phyloP scores from a whole-genome alignment of 2,888 invertebrate genomes.

The Cetonia aurata region DNA sequence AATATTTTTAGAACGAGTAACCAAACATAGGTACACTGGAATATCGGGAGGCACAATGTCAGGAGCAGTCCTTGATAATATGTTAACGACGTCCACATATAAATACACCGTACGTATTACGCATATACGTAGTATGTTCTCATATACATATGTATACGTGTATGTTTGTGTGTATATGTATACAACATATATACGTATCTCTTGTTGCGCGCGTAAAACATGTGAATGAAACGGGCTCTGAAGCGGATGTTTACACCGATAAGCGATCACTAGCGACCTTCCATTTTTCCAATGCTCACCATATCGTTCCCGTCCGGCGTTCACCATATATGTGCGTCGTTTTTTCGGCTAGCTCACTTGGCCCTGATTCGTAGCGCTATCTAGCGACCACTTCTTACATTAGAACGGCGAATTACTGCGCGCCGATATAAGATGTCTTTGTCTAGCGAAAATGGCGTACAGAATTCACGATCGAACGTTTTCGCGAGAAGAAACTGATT shows the following conservation, averaged over 20 bases:
- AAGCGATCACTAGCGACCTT: conserved; percentile 40
- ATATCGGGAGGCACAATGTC: conserved; percentile 20
- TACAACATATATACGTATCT: conserved; percentile 29
- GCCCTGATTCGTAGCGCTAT: conserved; percentile 39
- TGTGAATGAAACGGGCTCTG: conserved; percentile 39
- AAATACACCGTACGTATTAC: conserved; percentile 20
- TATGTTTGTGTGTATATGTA: conserved; percentile 15
- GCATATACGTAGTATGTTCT: conserved; percentile 17
- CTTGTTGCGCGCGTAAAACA: conserved; percentile 35
- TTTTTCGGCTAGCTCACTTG: conserved; percentile 11
- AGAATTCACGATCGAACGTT: conserved; percentile 2
- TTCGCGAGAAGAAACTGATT: conserved; percentile 8
- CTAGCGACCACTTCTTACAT: conserved; percentile 24
- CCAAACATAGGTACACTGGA: not conserved
- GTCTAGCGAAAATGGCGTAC: conserved; percentile 34
- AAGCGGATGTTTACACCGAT: conserved; percentile 42
- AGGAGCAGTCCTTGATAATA: conserved; percentile 38
- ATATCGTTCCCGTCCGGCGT: conserved; percentile 1
- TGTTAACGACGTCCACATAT: conserved; percentile 35
- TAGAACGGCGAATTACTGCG: conserved; percentile 1
- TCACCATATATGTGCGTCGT: conserved; percentile 18
- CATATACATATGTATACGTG: conserved; percentile 9
- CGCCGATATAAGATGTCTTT: conserved; percentile 11
- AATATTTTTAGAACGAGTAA: too few species aligned
- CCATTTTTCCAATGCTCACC: conserved; percentile 36